Evolutionary conservation across 2,888 invertebrate species (phyloP).

Genomic region (Serripes groenlandicus): DNA sequence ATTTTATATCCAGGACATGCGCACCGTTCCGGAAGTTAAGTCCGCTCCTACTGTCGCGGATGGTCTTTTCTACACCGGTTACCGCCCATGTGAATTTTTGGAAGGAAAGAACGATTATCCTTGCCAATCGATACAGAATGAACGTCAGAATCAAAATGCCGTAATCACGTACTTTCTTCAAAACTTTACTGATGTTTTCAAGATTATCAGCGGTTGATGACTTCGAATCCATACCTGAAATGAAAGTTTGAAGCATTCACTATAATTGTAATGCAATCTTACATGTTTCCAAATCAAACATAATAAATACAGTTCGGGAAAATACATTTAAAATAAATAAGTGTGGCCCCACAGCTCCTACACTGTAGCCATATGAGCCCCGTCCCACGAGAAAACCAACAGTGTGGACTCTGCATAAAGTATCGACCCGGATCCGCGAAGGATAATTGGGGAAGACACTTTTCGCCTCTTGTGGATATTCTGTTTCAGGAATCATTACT

Average conservation of each 20-base stretch:
- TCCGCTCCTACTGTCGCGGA: constrained; percentile 78
- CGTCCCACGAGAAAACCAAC: too few species aligned
- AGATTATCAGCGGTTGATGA: constrained; percentile 71
- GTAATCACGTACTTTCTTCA: constrained; percentile 79
- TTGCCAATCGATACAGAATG: constrained; percentile 75
- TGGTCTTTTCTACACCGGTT: constrained; percentile 78
- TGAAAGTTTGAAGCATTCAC: not conserved
- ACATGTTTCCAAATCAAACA: too few species aligned
- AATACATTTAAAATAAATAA: too few species aligned
- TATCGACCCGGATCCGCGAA: not conserved
- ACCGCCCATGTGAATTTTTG: constrained; percentile 83
- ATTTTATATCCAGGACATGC: constrained; percentile 80
- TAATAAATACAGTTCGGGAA: too few species aligned
- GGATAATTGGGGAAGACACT: not conserved
- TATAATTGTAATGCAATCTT: too few species aligned
- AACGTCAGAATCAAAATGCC: constrained; percentile 76
- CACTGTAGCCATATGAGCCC: too few species aligned
- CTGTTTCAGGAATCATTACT: not conserved
- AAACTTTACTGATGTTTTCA: constrained; percentile 78
- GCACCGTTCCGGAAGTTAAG: constrained; percentile 81
- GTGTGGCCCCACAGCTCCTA: too few species aligned
- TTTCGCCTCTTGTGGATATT: not conserved
- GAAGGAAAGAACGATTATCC: constrained; percentile 76
- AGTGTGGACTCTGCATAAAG: not conserved
- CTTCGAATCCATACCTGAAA: constrained; percentile 66